A percentile compares a stretch with the other conserved stretches of the same genome.
Evolutionary conservation across 92 coral and sea anemone species (phyloP).

Genomic region (Zoanthus sociatus): DNA sequence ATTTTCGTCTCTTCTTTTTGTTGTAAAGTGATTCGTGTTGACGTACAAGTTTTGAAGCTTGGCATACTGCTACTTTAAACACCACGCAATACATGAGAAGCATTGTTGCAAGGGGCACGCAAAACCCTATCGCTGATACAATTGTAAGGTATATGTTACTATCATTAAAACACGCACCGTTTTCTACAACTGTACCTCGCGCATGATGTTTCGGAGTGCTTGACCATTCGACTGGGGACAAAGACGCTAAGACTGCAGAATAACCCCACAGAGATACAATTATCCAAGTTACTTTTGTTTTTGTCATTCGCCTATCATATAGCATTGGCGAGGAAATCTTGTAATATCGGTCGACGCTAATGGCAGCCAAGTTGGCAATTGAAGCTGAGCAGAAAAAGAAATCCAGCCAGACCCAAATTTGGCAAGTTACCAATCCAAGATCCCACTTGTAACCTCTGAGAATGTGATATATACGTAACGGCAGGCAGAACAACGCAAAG

Average conservation of each 20-base stretch:
- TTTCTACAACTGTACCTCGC: conserved; percentile 73
- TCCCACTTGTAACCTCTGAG: conserved; percentile 69
- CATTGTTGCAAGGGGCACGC: conserved; percentile 84
- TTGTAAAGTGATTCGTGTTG: conserved; percentile 69
- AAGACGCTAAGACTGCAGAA: conserved; percentile 72
- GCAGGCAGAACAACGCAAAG: conserved; percentile 83
- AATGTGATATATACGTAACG: conserved; percentile 79
- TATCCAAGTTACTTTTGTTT: conserved; percentile 59
- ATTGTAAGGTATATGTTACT: conserved; percentile 82
- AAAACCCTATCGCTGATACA: conserved; percentile 78
- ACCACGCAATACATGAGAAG: conserved; percentile 89
- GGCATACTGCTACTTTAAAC: conserved; percentile 84
- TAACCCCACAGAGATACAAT: conserved; percentile 75
- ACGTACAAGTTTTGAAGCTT: conserved; percentile 76
- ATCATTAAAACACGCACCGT: conserved; percentile 68
- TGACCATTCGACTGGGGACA: conserved; percentile 75
- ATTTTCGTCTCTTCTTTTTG: conserved; percentile 52
- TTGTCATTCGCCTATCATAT: conserved; percentile 83
- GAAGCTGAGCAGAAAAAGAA: conserved; percentile 87
- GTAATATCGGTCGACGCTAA: conserved; percentile 88
- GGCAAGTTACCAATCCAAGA: conserved; percentile 66
- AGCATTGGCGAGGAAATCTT: conserved; percentile 86
- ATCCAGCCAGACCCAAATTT: conserved; percentile 89
- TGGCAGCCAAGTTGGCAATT: conserved; percentile 90
- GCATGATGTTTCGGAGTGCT: conserved; percentile 58